Base-by-base conservation (phyloP, 2,888 invertebrate species). In the Agrochola lota region DNA sequence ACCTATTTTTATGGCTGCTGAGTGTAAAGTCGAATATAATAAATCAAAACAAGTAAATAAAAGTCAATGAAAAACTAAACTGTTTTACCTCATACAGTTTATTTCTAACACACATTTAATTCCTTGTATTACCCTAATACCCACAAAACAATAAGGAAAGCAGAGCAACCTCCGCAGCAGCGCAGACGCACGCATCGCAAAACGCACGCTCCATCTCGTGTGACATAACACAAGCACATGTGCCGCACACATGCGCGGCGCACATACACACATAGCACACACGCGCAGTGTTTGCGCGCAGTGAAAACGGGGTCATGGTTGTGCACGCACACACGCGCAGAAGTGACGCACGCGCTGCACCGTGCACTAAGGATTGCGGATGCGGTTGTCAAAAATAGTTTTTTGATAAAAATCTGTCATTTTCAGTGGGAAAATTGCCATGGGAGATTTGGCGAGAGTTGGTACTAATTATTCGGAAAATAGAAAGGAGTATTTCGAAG, bases 231-330 rank as follows among this genome's bases (percentile, higher is more conserved):
- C 86, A 85, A 85, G 78, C 89, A 86, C 87, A 82, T 85, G 83
- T 83, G 77, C 71, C 88, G 75, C 90, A 86, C 89, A 88, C 90
- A 87, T 77, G 77, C 85, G 78, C 83, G 23, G 5, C 68, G 43
- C 57, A 1, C 35, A 57, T n/a, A 52, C 71, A 73, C 69, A 76
- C 74, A 74, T 74, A 60, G 69, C 85, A 85, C 85, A 86, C 75
- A 77, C 68, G 77, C 63, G 78, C 76, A 60, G 23, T 80, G 88
- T 87, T 87, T 90, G 92, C 91, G 91, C 91, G 92, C 93, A 91
- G 92, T 90, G 92, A 92, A 93, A 95, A 95, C 93, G 93, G 91
- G 95, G 96, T 95, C 96, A 95, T 88, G 95, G 96, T 91, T 93
- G 92, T 90, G 83, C 90, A 85, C 91, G 89, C 92, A 91, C 91